Base-by-base conservation (phyloP, 2,888 invertebrate genomes). In the Silvanus unidentatus region DNA sequence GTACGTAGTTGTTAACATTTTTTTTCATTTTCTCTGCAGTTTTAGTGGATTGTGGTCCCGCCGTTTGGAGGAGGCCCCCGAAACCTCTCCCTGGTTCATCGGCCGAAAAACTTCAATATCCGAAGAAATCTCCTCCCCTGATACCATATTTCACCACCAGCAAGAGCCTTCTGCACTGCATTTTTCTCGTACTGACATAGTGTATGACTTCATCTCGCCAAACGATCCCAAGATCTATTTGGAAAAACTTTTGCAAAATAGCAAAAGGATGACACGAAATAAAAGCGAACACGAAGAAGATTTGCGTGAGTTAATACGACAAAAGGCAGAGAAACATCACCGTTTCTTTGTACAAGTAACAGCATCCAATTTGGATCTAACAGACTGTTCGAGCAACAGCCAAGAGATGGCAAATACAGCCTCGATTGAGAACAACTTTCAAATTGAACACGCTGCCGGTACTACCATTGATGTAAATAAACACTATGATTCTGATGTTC, bases 21-120 rank as follows among this genome's bases (percentile, higher is more conserved):
- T 22, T 22, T 3, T 22, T 5, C 8, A n/a, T 37, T 37, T 12
- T 6, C 13, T 6, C 11, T 61, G 45, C 55, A 68, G 70, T 64
- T 71, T 69, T 53, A 61, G 61, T 48, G 60, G 61, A 42, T 65
- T 68, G 46, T 67, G 68, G 68, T 59, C 63, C 54, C 64, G 60
- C 54, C 62, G 57, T 40, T 50, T 62, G 48, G 58, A 59, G 47
- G 58, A 60, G 53, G 64, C 54, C 50, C 53, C 55, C 32, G 36
- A 47, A 37, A 34, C 57, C 48, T 30, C 62, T 40, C 59, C 62
- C 44, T 67, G 68, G 65, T 54, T 57, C 49, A 53, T 61, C 57
- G 52, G 55, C 55, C 58, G 58, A 46, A 50, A 54, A 37, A 34
- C 32, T 35, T 16, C 46, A 29, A 16, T 34, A 38, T 8, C 42